Evolutionary conservation across 1,140 invertebrate species (phyloP).

Genomic region (Galendromus occidentalis): DNA sequence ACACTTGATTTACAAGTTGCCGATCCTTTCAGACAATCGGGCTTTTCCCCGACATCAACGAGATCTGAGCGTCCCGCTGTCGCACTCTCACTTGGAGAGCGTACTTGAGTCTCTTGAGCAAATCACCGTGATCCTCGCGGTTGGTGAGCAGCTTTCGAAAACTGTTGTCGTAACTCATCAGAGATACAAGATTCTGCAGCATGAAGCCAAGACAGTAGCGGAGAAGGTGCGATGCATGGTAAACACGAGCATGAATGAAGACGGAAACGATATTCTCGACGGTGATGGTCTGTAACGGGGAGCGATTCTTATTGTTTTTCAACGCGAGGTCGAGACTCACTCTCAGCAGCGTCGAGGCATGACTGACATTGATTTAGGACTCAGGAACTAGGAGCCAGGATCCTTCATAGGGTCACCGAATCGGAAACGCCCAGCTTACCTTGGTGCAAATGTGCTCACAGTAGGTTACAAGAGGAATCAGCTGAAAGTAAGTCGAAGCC

Average conservation of each 20-base stretch:
- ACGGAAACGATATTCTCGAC: conserved; percentile 73
- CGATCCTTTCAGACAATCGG: background rate
- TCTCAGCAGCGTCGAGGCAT: too few relatives aligned
- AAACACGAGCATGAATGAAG: conserved; percentile 80
- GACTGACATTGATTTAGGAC: too few relatives aligned
- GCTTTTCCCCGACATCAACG: background rate
- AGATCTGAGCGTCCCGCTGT: conserved; percentile 1
- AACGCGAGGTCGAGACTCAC: too few relatives aligned
- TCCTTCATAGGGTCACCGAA: too few relatives aligned
- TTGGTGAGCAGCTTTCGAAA: conserved; percentile 67
- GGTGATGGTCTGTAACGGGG: conserved; percentile 34
- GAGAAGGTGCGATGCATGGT: conserved; percentile 58
- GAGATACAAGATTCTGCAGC: conserved; percentile 76
- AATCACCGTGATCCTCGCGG: conserved; percentile 72
- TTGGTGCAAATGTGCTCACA: conserved; percentile 64
- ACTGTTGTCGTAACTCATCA: conserved; percentile 70
- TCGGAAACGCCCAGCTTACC: conserved; percentile 25
- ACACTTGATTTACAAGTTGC: too few relatives aligned
- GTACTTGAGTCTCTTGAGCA: conserved; percentile 51
- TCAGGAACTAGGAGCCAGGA: too few relatives aligned
- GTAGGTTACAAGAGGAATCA: conserved; percentile 58
- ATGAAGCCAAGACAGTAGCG: conserved; percentile 78
- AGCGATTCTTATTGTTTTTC: too few relatives aligned
- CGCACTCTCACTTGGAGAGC: conserved; percentile 57
- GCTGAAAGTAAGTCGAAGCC: conserved; percentile 72